Evolutionary conservation across 2,113 vertebrate genomes (phyloP).

Genomic region (western clawed frog (Xenopus tropicalis)): UCB_Xtro_10.0 CM004445.2:78853001-78853500

Average conservation of each 20-base stretch:
- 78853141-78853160: slow-evolving; percentile 56
- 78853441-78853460: no score
- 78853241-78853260: slow-evolving; percentile 48
- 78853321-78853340: background rate
- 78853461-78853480: no score
- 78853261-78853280: slow-evolving; percentile 42
- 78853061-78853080: slow-evolving; percentile 51
- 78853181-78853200: slow-evolving; percentile 40
- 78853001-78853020: slow-evolving; percentile 65
- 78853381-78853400: no score
- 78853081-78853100: slow-evolving; percentile 50
- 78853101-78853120: slow-evolving; percentile 57
- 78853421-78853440: no score
- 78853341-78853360: no score
- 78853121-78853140: slow-evolving; percentile 62
- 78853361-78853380: no score
- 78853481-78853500: no score
- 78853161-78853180: slow-evolving; percentile 53
- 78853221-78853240: slow-evolving; percentile 50
- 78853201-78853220: slow-evolving; percentile 46
- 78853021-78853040: slow-evolving; percentile 58
- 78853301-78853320: slow-evolving; percentile 5
- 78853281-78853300: slow-evolving; percentile 21
- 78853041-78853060: slow-evolving; percentile 54
- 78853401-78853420: no score